These are phyloP conservation scores for Anthopleura xanthogrammica DNA, from an alignment of 92 coral and sea anemone species.

Conservation along the genomic window DNA sequence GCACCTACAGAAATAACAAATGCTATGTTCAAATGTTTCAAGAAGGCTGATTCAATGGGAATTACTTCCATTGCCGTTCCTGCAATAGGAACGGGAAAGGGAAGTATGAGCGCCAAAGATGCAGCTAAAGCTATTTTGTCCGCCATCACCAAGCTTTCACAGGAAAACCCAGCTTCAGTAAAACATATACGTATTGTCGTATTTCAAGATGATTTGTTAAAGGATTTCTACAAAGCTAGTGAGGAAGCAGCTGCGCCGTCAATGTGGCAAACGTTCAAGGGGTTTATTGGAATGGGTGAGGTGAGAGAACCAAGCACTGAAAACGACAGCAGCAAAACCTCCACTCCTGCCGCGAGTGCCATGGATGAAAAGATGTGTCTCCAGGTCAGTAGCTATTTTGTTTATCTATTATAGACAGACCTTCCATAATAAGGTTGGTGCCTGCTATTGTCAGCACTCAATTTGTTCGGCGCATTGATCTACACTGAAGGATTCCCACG, in stretches of 20 bases:
- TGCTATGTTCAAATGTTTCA: not conserved
- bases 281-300: too few species aligned
- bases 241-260: not conserved
- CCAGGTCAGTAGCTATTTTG: too few species aligned
- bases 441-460: too few species aligned
- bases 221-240: constrained; percentile 7
- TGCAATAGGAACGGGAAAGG: constrained; percentile 74
- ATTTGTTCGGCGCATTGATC: too few species aligned
- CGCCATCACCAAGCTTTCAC: not conserved
- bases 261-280: too few species aligned
- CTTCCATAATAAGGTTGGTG: too few species aligned
- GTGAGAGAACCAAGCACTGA: too few species aligned
- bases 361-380: too few species aligned
- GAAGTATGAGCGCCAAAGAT: not conserved
- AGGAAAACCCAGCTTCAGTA: not conserved
- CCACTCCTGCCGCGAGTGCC: too few species aligned
- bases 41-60: constrained; percentile 30
- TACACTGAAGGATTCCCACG: too few species aligned
- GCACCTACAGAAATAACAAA: not conserved
- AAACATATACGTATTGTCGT: constrained; percentile 11
- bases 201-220: not conserved
- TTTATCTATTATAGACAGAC: too few species aligned
- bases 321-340: too few species aligned
- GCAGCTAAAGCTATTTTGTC: not conserved
- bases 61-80: constrained; percentile 65